A percentile compares a stretch with the other conserved stretches of the same genome.
These are phyloP conservation scores for Daphoenositta chrysoptera DNA, from an alignment of 2,113 vertebrate species.

Conservation along the genomic window DNA sequence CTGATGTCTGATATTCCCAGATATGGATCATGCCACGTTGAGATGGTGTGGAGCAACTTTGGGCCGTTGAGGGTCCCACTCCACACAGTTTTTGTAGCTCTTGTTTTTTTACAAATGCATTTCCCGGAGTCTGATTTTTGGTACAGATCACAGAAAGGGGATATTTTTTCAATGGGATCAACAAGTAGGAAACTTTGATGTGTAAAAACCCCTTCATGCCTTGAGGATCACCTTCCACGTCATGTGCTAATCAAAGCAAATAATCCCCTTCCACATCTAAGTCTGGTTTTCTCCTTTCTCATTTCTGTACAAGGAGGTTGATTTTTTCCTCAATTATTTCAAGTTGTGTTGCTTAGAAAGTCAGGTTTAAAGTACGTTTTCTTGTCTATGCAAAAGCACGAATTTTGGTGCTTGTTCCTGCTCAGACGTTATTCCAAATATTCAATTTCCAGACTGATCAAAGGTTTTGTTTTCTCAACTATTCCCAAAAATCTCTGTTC, in stretches of 20 bases:
- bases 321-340: not conserved
- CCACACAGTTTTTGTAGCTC: not conserved
- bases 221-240: not conserved
- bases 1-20: not conserved
- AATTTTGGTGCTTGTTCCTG: not conserved
- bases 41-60: not conserved
- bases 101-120: not conserved
- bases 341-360: not conserved
- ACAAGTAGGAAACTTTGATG: not conserved
- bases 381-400: not conserved
- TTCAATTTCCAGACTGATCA: not conserved
- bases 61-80: not conserved
- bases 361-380: not conserved
- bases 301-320: not conserved
- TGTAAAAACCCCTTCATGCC: fast-evolving
- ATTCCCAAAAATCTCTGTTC: not conserved
- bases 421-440: not conserved
- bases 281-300: not conserved
- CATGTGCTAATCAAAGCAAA: not conserved
- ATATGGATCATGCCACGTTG: fast-evolving
- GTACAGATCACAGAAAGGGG: not conserved
- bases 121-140: not conserved
- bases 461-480: not conserved
- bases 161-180: not conserved
- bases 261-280: not conserved